A percentile compares a stretch with the other conserved stretches of the same genome.
Evolutionary conservation across 2,888 invertebrate genomes (phyloP).

Genomic region (Diplazon laetatorius): DNA sequence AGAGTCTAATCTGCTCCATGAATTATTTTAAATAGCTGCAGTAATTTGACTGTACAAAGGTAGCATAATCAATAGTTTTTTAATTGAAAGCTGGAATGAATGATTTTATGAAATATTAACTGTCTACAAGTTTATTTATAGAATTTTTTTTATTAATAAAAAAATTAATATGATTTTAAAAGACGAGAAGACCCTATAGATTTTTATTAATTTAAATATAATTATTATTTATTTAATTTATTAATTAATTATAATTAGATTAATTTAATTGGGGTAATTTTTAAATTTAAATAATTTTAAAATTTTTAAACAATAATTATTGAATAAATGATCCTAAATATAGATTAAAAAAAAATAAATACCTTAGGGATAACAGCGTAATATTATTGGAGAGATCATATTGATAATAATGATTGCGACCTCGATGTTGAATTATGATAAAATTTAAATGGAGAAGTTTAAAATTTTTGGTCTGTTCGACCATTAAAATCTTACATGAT

Average conservation of each 20-base stretch:
- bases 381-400: slow-evolving; percentile 90
- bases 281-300: slow-evolving; percentile 86
- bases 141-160: slow-evolving; percentile 86
- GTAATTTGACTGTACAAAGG: slow-evolving; percentile 91
- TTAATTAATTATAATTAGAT: slow-evolving; percentile 77
- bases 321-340: slow-evolving; percentile 84
- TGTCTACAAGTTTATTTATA: slow-evolving; percentile 78
- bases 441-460: slow-evolving; percentile 87
- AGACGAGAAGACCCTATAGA: slow-evolving; percentile 93
- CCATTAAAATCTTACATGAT: slow-evolving; percentile 93
- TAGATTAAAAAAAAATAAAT: slow-evolving; percentile 89
- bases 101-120: slow-evolving; percentile 84
- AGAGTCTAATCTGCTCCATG: slow-evolving; percentile 90
- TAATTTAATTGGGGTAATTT: slow-evolving; percentile 87
- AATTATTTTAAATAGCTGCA: slow-evolving; percentile 88
- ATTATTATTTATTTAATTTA: too few species aligned
- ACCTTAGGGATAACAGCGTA: slow-evolving; percentile 94
- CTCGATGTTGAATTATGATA: slow-evolving; percentile 95
- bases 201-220: slow-evolving; percentile 84
- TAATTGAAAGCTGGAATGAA: slow-evolving; percentile 92
- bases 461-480: slow-evolving; percentile 90
- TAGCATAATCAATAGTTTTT: slow-evolving; percentile 92
- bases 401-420: slow-evolving; percentile 90
- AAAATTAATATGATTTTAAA: slow-evolving; percentile 85
- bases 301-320: slow-evolving; percentile 79